phyloP scores from a whole-genome alignment of 2,113 vertebrate genomes.

The Epinephelus lanceolatus region DNA sequence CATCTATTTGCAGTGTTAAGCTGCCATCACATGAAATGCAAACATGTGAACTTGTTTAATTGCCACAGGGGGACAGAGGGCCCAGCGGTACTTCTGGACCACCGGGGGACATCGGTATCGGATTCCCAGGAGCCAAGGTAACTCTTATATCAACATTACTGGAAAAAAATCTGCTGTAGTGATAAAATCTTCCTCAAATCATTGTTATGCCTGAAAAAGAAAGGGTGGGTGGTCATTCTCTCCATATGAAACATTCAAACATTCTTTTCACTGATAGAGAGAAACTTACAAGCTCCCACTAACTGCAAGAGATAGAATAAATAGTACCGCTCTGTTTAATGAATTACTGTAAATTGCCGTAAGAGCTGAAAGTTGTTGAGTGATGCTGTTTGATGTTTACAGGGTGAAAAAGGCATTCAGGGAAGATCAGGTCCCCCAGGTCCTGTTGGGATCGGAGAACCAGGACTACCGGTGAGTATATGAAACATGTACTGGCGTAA shows the following conservation, averaged over 20 bases:
- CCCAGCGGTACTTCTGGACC: slow-evolving; percentile 84
- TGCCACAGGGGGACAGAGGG: slow-evolving; percentile 83
- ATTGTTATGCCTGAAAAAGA: too few species aligned
- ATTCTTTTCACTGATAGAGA: not conserved
- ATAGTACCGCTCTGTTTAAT: not conserved
- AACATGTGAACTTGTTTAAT: not conserved
- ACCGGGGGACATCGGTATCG: slow-evolving; percentile 84
- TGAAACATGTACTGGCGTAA: not conserved
- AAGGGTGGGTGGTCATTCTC: too few species aligned
- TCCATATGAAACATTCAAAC: too few species aligned
- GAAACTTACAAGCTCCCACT: not conserved
- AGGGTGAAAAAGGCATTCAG: slow-evolving; percentile 90
- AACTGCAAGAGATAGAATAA: not conserved
- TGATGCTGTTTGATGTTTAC: slow-evolving; percentile 23
- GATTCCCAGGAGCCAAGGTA: slow-evolving; percentile 92
- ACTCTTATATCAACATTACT: slow-evolving; percentile 10
- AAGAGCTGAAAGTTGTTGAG: slow-evolving; percentile 5
- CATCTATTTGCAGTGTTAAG: not conserved
- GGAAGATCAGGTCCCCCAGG: slow-evolving; percentile 86
- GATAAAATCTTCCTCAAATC: not conserved
- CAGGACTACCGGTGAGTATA: slow-evolving; percentile 88
- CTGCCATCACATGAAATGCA: not conserved
- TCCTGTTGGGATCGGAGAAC: slow-evolving; percentile 85
- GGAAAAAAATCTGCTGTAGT: not conserved
- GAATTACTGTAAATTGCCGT: not conserved